Conservation (phyloP, 2,113 vertebrate genomes). For the Sterrhoptilus dennistouni region DNA sequence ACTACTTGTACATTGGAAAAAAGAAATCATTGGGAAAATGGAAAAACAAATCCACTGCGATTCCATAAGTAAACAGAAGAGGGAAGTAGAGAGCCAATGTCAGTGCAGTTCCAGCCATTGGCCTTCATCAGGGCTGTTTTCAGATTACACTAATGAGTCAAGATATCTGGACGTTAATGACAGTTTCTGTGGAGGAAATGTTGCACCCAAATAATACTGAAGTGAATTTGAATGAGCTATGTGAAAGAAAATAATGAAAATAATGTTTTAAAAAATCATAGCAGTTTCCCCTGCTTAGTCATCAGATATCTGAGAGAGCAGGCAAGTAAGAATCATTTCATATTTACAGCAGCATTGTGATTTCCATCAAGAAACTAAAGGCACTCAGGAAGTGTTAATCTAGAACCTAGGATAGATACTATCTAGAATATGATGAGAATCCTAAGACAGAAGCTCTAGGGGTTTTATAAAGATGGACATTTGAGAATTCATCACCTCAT, state of each 20-base stretch:
- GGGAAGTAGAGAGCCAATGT: background rate
- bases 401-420: background rate
- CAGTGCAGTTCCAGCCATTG: background rate
- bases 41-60: background rate
- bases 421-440: background rate
- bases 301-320: background rate
- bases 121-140: background rate
- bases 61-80: background rate
- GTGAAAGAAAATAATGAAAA: background rate
- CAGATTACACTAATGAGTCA: background rate
- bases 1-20: fast-evolving
- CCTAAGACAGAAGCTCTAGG: background rate
- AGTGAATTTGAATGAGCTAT: background rate
- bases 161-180: background rate
- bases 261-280: background rate
- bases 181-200: background rate
- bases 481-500: background rate
- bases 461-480: background rate
- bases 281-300: background rate
- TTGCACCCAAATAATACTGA: background rate
- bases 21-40: background rate
- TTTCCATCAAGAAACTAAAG: background rate
- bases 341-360: background rate
- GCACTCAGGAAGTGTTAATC: background rate
- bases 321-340: background rate